These are phyloP conservation scores for Falco novaeseelandiae DNA, from an alignment of 2,797 vertebrate genomes.

Conservation along the genomic window DNA sequence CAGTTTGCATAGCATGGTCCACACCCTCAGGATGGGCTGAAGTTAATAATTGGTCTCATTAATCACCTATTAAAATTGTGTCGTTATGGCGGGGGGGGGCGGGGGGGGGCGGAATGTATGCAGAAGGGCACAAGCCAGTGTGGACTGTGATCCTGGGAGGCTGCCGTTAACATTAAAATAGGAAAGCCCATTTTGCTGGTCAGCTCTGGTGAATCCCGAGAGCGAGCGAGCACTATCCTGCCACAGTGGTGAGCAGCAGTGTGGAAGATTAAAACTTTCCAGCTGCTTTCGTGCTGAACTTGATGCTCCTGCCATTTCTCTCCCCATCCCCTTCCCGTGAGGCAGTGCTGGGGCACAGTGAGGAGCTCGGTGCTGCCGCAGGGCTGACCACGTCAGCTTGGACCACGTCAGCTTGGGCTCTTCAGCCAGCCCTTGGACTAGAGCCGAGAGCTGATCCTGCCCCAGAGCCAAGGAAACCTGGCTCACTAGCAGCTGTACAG, in stretches of 20 bases:
- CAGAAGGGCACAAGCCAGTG: not conserved
- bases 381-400: not conserved
- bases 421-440: not conserved
- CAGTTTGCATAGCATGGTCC: not conserved
- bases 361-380: no score
- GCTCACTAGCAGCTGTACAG: not conserved
- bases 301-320: not conserved
- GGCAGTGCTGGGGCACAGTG: no score
- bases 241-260: not conserved
- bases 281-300: not conserved
- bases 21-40: not conserved
- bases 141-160: not conserved
- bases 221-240: accelerated
- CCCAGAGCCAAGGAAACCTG: not conserved
- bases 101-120: not conserved
- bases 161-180: not conserved
- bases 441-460: not conserved
- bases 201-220: not conserved
- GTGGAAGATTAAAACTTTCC: not conserved
- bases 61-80: not conserved
- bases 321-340: accelerated
- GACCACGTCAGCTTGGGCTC: no score
- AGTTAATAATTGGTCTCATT: not conserved
- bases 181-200: accelerated
- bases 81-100: not conserved